phyloP scores from a whole-genome alignment of 2,888 invertebrate genomes.

The Drosophila ezoana region DNA sequence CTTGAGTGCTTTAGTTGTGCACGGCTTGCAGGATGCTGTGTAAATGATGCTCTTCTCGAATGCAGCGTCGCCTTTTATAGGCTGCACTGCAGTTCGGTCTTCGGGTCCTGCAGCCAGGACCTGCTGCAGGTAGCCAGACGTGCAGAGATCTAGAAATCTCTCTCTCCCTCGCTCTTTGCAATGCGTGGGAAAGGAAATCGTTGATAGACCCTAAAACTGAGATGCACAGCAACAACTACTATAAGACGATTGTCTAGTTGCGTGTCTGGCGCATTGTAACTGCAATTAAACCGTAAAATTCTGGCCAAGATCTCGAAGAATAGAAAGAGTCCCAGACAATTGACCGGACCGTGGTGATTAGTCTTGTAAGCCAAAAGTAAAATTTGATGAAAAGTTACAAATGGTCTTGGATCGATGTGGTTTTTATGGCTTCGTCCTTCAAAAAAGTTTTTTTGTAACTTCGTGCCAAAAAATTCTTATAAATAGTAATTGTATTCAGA shows the following conservation, averaged over 20 bases:
- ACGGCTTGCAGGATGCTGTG: slow-evolving; percentile 70
- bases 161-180: slow-evolving; percentile 29
- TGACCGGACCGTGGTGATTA: slow-evolving; percentile 39
- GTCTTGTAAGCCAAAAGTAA: slow-evolving; percentile 29
- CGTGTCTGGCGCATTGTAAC: slow-evolving; percentile 61
- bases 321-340: slow-evolving; percentile 39
- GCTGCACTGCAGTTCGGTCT: slow-evolving; percentile 19
- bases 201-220: slow-evolving; percentile 46
- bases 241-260: slow-evolving; percentile 66
- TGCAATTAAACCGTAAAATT: slow-evolving; percentile 79
- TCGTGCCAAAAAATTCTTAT: not conserved
- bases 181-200: slow-evolving; percentile 77
- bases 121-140: slow-evolving; percentile 67
- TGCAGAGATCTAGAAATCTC: slow-evolving; percentile 60
- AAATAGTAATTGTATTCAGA: no score
- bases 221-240: slow-evolving; percentile 22
- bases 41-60: slow-evolving; percentile 69
- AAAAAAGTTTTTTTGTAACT: not conserved
- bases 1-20: slow-evolving; percentile 49
- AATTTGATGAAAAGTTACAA: slow-evolving; percentile 20
- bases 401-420: slow-evolving; percentile 19
- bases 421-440: slow-evolving; percentile 21
- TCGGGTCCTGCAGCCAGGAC: slow-evolving; percentile 58
- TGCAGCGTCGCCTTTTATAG: slow-evolving; percentile 69
- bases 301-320: slow-evolving; percentile 45